These are phyloP conservation scores for Eupithecia insigniata DNA, from an alignment of 2,888 invertebrate species.

Conservation along the genomic window DNA sequence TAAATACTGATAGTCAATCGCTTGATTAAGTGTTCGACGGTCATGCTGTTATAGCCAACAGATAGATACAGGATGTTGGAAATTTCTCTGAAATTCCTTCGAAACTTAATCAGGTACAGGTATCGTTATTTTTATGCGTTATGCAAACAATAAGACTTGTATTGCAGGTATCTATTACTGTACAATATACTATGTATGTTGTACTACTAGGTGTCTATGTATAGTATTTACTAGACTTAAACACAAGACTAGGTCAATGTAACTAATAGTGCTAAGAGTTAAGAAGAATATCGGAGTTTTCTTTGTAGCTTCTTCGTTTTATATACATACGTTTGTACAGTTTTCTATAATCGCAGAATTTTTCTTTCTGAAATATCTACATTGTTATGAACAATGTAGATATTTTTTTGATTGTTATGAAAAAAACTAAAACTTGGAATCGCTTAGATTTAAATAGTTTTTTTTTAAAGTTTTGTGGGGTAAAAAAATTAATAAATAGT, in stretches of 20 bases:
- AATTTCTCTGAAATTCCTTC: background rate
- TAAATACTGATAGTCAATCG: conserved; percentile 20
- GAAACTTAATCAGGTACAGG: background rate
- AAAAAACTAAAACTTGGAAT: too few species aligned
- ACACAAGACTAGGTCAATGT: background rate
- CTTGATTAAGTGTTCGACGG: conserved; percentile 18
- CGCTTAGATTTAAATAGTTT: too few species aligned
- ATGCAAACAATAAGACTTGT: background rate
- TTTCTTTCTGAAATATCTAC: background rate
- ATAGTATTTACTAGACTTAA: background rate
- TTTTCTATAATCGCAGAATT: background rate
- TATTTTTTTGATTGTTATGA: too few species aligned
- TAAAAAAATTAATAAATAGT: too few species aligned
- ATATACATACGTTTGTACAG: too few species aligned
- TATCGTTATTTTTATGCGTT: background rate
- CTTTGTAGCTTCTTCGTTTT: too few species aligned
- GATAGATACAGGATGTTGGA: conserved; percentile 12
- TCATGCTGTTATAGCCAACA: background rate
- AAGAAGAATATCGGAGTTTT: too few species aligned
- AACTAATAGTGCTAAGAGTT: too few species aligned
- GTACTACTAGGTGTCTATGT: background rate
- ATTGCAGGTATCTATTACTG: background rate
- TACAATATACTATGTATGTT: too few species aligned
- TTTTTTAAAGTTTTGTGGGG: too few species aligned
- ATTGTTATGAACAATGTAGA: too few species aligned